phyloP scores from a whole-genome alignment of 2,888 invertebrate genomes.

The Polyommatus iphigenia region DNA sequence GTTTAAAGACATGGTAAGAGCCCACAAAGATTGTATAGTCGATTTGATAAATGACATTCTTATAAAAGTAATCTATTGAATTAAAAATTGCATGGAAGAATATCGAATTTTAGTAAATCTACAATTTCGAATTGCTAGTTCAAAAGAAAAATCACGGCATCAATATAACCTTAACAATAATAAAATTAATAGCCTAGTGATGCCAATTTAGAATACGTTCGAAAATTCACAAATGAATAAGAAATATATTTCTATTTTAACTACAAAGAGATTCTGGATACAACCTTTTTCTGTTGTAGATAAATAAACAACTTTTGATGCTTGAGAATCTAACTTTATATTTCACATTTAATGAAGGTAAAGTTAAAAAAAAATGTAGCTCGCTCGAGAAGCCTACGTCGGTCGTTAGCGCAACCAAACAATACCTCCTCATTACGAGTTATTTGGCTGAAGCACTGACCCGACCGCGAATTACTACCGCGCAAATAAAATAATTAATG shows the following conservation, averaged over 20 bases:
- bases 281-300: not conserved
- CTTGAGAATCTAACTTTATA: conserved; percentile 2
- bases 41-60: no score
- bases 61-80: no score
- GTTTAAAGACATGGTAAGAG: no score
- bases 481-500: conserved; percentile 25
- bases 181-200: no score
- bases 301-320: not conserved
- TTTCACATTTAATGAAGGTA: conserved; percentile 5
- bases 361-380: not conserved
- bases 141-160: no score
- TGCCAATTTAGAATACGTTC: no score
- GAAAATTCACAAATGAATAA: not conserved
- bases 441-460: conserved; percentile 30
- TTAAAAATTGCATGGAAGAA: no score
- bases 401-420: conserved; percentile 26
- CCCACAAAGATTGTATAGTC: no score
- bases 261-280: not conserved
- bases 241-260: not conserved
- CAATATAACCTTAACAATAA: no score
- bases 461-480: not conserved
- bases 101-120: no score
- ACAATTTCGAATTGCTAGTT: no score
- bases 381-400: not conserved
- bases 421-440: conserved; percentile 30